A percentile compares a stretch with the other conserved stretches of the same genome.
Evolutionary conservation across 2,888 invertebrate genomes (phyloP).

Genomic region (Troides helena): DNA sequence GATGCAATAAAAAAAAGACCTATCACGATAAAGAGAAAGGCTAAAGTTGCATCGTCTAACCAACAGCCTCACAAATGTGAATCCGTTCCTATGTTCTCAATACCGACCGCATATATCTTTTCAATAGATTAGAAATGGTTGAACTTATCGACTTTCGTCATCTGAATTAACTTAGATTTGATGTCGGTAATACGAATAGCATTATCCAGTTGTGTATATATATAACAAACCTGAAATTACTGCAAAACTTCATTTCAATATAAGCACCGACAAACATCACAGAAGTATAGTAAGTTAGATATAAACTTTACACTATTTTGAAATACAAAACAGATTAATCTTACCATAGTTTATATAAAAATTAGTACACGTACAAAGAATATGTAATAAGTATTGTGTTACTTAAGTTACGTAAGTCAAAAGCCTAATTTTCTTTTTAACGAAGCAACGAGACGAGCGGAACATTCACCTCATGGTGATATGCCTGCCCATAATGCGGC

Average conservation of each 20-base stretch:
- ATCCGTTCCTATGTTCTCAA: slow-evolving; percentile 8
- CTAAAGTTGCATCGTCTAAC: slow-evolving; percentile 7
- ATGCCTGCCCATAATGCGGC: no score
- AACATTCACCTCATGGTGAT: no score
- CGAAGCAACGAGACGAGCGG: no score
- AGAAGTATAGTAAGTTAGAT: neutral
- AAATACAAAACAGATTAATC: no score
- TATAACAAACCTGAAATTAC: neutral
- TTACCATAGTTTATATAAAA: no score
- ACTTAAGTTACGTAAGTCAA: no score
- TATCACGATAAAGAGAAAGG: slow-evolving; percentile 25
- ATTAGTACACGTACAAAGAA: no score
- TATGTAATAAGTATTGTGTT: no score
- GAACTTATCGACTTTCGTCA: slow-evolving; percentile 6
- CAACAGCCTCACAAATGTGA: slow-evolving; percentile 3
- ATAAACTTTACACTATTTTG: neutral
- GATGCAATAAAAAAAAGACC: slow-evolving; percentile 11
- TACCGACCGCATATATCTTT: slow-evolving; percentile 1
- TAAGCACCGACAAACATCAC: neutral
- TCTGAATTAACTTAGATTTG: slow-evolving; percentile 1
- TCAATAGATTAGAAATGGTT: slow-evolving; percentile 6
- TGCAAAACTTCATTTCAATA: neutral
- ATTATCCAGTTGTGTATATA: neutral
- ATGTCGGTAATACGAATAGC: neutral
- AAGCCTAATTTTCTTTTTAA: no score